Evolutionary conservation across 2,113 vertebrate genomes (phyloP), one percentile per base, ranked within the genome.

Genomic region (Anser cygnoides): DNA sequence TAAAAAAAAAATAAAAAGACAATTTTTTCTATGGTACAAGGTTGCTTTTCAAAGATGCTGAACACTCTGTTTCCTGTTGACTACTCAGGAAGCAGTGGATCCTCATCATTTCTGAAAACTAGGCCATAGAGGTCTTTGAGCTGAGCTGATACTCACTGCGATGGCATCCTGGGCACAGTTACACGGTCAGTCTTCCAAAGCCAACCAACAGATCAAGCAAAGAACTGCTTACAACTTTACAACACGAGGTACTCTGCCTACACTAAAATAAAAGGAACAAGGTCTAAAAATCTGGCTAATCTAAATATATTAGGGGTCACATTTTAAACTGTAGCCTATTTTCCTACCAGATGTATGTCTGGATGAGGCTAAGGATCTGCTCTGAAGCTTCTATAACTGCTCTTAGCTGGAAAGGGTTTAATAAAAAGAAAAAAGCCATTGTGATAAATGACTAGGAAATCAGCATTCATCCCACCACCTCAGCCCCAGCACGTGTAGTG

Each of bases 31-130:
- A 19, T 2, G 58, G 65, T 77, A 52, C 2, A 3, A 71, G 19
- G 61, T n/a, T 87, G 52, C 37, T 78, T 76, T 95, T 87, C 74
- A 76, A 57, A 71, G 58, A 62, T 70, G 77, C 12, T n/a, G 41
- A 87, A 78, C 31, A 29, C 21, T 49, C 55, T 75, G 49, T 50
- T 87, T 93, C 84, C 80, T 50, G 25, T 79, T 79, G 90, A 77
- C 58, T 81, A 66, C 49, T 87, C 68, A 86, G 84, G 65, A 94
- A 93, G 65, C 43, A 71, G 71, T 26, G n/a, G 62, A 90, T 92
- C 57, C 65, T 72, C 68, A 84, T 39, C 35, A 68, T 31, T 52
- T 76, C 66, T 1, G 33, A 91, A 66, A 87, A 87, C 50, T 72
- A 91, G 70, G 49, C 73, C 80, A 79, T 1, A 61, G 50, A 55